phyloP scores from a whole-genome alignment of 2,888 invertebrate species.

The Drosophila parthenogenetica region DNA sequence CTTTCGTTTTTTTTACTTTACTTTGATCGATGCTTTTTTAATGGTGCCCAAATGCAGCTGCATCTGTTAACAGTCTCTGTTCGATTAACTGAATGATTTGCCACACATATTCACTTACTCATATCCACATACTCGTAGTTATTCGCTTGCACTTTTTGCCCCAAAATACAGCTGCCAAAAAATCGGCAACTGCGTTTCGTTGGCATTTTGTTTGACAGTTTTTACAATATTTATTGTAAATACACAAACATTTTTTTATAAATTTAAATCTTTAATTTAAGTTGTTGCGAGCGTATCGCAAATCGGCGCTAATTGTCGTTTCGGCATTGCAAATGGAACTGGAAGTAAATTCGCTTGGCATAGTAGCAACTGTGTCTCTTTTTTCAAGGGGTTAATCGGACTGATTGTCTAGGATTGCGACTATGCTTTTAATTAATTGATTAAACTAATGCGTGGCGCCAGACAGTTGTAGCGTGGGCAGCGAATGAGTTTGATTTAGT shows the following conservation, averaged over 20 bases:
- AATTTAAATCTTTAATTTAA: conserved; percentile 36
- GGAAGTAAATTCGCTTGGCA: conserved; percentile 29
- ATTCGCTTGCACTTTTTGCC: conserved; percentile 29
- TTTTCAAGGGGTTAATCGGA: conserved; percentile 15
- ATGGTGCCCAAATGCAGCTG: conserved; percentile 59
- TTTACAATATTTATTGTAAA: conserved; percentile 3
- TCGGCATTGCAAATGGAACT: conserved; percentile 75
- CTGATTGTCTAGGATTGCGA: conserved; percentile 53
- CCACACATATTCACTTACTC: conserved; percentile 59
- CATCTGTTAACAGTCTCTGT: conserved; percentile 42
- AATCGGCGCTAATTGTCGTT: conserved; percentile 73
- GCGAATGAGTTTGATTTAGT: conserved; percentile 27
- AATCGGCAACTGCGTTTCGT: conserved; percentile 53
- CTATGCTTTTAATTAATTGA: conserved; percentile 71
- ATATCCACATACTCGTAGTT: conserved; percentile 70
- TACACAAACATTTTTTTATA: conserved; percentile 9
- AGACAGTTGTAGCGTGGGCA: conserved; percentile 24
- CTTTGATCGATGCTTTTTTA: conserved; percentile 75
- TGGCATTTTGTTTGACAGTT: conserved; percentile 46
- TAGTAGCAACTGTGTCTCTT: conserved; percentile 11
- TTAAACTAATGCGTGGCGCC: conserved; percentile 64
- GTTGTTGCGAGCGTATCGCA: conserved; percentile 28
- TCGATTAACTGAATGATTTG: conserved; percentile 9
- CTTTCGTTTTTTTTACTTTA: conserved; percentile 31
- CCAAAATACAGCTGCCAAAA: conserved; percentile 58